Evolutionary conservation across 2,888 invertebrate genomes (phyloP).

Genomic region (Venustoraphidia nigricollis): DNA sequence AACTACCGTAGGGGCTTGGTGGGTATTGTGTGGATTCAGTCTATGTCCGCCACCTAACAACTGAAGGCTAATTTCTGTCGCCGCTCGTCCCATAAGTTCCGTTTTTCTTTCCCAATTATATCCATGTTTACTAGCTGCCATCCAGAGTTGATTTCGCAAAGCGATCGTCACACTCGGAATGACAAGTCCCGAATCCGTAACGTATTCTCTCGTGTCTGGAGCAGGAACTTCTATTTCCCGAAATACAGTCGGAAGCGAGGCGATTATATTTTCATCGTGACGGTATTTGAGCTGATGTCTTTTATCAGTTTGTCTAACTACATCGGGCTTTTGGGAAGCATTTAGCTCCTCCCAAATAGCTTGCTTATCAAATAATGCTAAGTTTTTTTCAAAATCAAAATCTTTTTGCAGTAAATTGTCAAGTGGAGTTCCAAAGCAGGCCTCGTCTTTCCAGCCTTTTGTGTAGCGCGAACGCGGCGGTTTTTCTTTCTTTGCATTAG

Average conservation of each 20-base stretch:
- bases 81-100: conserved; percentile 69
- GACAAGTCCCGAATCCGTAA: conserved; percentile 66
- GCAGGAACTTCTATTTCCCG: conserved; percentile 58
- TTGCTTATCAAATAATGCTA: conserved; percentile 79
- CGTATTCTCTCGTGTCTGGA: conserved; percentile 44
- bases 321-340: conserved; percentile 41
- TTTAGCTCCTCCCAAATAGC: conserved; percentile 64
- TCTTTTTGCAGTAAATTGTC: conserved; percentile 54
- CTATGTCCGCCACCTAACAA: conserved; percentile 73
- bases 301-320: conserved; percentile 35
- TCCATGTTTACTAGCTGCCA: conserved; percentile 49
- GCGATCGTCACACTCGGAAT: conserved; percentile 59
- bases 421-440: conserved; percentile 60
- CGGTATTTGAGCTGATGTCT: conserved; percentile 32
- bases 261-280: conserved; percentile 59
- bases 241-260: conserved; percentile 39
- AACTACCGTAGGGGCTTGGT: conserved; percentile 73
- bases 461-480: conserved; percentile 28
- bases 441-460: conserved; percentile 47
- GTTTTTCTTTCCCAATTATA: conserved; percentile 47
- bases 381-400: conserved; percentile 90
- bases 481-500: conserved; percentile 32
- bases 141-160: conserved; percentile 51
- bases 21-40: conserved; percentile 71
- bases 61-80: conserved; percentile 69